These are phyloP conservation scores for Rhea americana DNA, from an alignment of 2,113 vertebrate species.

Conservation along the genomic window DNA sequence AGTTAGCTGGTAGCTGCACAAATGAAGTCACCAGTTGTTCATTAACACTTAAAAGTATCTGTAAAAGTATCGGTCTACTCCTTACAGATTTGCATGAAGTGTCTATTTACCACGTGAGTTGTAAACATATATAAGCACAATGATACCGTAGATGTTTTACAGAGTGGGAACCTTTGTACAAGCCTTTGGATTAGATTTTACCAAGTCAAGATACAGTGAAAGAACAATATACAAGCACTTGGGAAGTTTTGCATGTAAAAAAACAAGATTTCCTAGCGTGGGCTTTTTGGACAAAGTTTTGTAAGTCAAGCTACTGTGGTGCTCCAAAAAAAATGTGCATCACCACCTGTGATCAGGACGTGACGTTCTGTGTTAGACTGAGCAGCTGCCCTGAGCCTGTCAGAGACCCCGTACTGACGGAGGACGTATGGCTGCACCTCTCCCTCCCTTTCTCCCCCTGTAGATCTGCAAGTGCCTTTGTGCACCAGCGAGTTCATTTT, in stretches of 20 bases:
- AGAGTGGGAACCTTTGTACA: background rate
- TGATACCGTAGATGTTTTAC: background rate
- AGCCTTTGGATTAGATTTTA: background rate
- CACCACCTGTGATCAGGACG: background rate
- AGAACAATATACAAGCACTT: background rate
- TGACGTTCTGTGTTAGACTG: background rate
- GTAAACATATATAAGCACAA: background rate
- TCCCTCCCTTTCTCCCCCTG: accelerated
- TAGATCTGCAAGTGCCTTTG: background rate
- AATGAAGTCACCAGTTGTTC: background rate
- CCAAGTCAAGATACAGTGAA: background rate
- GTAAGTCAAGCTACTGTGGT: background rate
- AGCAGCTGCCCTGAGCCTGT: background rate
- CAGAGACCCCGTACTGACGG: accelerated
- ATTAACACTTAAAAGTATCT: background rate
- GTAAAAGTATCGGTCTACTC: background rate
- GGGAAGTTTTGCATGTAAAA: background rate
- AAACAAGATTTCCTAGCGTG: background rate
- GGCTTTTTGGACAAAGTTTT: background rate
- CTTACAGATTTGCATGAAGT: background rate
- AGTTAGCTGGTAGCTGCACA: background rate
- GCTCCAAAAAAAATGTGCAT: accelerated
- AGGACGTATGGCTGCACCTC: background rate
- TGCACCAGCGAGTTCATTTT: background rate
- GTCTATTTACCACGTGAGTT: background rate